Evolutionary conservation across 2,888 invertebrate species (phyloP).

Genomic region (Cosmorhoe ocellata): DNA sequence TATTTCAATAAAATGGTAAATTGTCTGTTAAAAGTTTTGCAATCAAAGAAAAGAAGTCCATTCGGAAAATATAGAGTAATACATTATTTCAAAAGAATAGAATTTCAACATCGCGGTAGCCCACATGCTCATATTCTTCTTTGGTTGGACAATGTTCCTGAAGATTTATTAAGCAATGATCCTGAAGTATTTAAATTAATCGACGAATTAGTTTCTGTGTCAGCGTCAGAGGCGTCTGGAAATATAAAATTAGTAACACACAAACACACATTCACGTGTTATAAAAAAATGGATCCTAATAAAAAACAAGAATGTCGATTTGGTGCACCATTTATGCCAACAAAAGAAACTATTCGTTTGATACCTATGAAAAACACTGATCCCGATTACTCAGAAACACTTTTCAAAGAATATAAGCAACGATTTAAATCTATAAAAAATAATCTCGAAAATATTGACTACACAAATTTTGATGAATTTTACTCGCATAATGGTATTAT

Average conservation of each 20-base stretch:
- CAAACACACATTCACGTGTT: conserved; percentile 45
- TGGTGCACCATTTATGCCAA: conserved; percentile 47
- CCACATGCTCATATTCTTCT: conserved; percentile 48
- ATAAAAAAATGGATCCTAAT: conserved; percentile 39
- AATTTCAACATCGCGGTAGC: conserved; percentile 41
- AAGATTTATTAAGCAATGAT: background rate
- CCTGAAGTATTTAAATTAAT: conserved; percentile 38
- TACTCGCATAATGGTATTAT: conserved; percentile 40
- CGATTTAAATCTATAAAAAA: conserved; percentile 32
- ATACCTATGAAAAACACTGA: conserved; percentile 43
- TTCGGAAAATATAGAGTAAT: background rate
- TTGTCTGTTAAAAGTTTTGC: background rate
- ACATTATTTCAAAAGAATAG: background rate
- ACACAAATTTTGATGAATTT: conserved; percentile 40
- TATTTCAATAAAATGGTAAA: background rate
- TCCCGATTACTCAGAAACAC: conserved; percentile 25
- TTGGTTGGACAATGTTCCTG: conserved; percentile 48
- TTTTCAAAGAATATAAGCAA: conserved; percentile 36
- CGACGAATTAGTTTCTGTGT: conserved; percentile 41
- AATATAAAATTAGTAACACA: conserved; percentile 43
- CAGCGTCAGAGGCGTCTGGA: conserved; percentile 41
- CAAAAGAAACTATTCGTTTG: conserved; percentile 32
- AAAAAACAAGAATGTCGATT: conserved; percentile 42
- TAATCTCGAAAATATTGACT: conserved; percentile 43
- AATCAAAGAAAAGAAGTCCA: background rate